Evolutionary conservation across 2,797 vertebrate genomes (phyloP).

Genomic region (Podarcis lilfordi): DNA sequence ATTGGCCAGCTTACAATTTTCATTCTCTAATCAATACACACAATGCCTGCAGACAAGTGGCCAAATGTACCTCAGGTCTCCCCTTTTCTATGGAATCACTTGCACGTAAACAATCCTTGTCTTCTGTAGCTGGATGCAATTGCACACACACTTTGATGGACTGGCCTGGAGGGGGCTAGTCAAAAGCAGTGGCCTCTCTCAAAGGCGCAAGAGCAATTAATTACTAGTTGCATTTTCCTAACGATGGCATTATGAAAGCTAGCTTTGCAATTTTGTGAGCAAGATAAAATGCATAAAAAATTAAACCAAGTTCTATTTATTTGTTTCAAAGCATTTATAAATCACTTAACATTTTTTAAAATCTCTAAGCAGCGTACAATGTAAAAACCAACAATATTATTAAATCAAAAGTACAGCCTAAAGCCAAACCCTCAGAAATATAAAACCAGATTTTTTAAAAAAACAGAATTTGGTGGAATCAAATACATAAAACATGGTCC

Average conservation of each 20-base stretch:
- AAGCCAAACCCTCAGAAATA: too few relatives aligned
- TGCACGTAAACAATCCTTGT: not conserved
- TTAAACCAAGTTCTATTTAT: too few relatives aligned
- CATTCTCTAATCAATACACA: not conserved
- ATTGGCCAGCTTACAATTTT: not conserved
- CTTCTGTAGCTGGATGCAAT: not conserved
- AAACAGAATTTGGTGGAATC: too few relatives aligned
- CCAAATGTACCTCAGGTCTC: not conserved
- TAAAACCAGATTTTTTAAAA: too few relatives aligned
- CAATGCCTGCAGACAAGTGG: not conserved
- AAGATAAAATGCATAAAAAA: not conserved
- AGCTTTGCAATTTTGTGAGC: not conserved
- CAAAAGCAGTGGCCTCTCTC: not conserved
- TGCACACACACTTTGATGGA: not conserved
- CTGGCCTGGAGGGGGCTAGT: not conserved
- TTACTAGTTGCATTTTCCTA: not conserved
- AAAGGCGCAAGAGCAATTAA: not conserved
- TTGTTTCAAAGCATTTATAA: too few relatives aligned
- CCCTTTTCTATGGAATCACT: not conserved
- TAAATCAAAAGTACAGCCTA: too few relatives aligned
- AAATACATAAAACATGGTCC: too few relatives aligned
- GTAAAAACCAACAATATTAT: too few relatives aligned
- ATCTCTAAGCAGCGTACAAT: too few relatives aligned
- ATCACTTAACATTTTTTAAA: too few relatives aligned
- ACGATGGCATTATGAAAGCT: not conserved